Evolutionary conservation across 2,888 invertebrate genomes (phyloP).

Genomic region (Bibio marci): DNA sequence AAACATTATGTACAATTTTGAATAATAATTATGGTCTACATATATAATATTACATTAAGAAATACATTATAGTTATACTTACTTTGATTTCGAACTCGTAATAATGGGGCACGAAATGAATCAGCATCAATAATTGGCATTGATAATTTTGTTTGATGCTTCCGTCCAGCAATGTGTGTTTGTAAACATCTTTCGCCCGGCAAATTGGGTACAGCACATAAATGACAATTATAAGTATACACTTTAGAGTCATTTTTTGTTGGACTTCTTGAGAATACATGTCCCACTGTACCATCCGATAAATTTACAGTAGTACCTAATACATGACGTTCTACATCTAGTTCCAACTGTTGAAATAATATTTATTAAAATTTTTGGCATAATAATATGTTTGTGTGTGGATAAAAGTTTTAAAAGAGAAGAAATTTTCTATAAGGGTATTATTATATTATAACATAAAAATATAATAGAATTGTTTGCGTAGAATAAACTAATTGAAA

Average conservation of each 20-base stretch:
- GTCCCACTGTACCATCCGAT: conserved; percentile 29
- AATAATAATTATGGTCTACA: too few relatives aligned
- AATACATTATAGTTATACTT: too few relatives aligned
- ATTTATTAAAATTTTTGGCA: too few relatives aligned
- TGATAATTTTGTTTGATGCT: conserved; percentile 14
- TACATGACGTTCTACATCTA: conserved; percentile 12
- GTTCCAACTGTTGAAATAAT: conserved; percentile 13
- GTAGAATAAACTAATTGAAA: too few relatives aligned
- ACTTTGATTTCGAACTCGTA: conserved; percentile 10
- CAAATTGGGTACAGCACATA: conserved; percentile 30
- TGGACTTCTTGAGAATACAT: conserved; percentile 32
- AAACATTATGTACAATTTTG: too few relatives aligned
- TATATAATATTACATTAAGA: too few relatives aligned
- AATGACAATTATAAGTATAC: conserved; percentile 35
- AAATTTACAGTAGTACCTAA: conserved; percentile 15
- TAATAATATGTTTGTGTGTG: too few relatives aligned
- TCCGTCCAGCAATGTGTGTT: conserved; percentile 14
- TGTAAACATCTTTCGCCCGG: conserved; percentile 13
- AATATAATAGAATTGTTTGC: too few relatives aligned
- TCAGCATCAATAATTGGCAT: conserved; percentile 10
- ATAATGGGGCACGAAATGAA: conserved; percentile 10
- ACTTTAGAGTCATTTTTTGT: conserved; percentile 31
- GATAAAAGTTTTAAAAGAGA: too few relatives aligned
- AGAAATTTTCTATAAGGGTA: too few relatives aligned
- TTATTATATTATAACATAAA: too few relatives aligned